Evolutionary conservation across 2,888 invertebrate genomes (phyloP), one percentile per base, ranked within the genome.

Genomic region (Abscondita cerata): DNA sequence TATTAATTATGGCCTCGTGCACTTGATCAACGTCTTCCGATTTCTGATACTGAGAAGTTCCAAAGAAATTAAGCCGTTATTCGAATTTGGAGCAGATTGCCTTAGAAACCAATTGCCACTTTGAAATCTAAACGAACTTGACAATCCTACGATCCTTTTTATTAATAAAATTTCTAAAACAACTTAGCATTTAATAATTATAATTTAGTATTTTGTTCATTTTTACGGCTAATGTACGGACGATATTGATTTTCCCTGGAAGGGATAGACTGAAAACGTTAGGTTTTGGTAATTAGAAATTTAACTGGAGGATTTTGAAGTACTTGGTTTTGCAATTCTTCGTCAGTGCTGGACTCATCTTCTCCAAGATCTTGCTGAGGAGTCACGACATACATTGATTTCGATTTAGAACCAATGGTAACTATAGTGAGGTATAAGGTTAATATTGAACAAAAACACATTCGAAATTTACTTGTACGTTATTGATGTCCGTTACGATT

Each of bases 291-390:
- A n/a, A n/a, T n/a, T n/a, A 1, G 80, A 70, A 80, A 83, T 65
- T 81, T 82, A 8, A 78, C 71, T 5, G 76, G 68, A 1, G 72
- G 67, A 18, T 69, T 67, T 33, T 36, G 44, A n/a, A 66, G 66
- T 52, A 71, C 59, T 48, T 73, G 75, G 1, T 75, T 41, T 1
- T 75, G 25, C 50, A 69, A 64, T 33, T 73, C 73, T 55, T 80
- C 80, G 52, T 80, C 79, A 36, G 76, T 73, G 63, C 79, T 79
- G 4, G 80, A 79, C 66, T 80, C 80, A 25, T 79, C 78, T 54
- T 64, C 90, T 34, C 86, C 89, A n/a, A 94, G 83, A 78, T 94
- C 94, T 76, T 93, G 93, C 72, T 93, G 92, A 0, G 94, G 93
- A 0, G 93, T 93, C 93, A 94, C 0, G 88, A 82, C 41, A 80